These are phyloP conservation scores for Trichechus manatus DNA, from an alignment of 2,113 vertebrate genomes.

Conservation along the genomic window DNA sequence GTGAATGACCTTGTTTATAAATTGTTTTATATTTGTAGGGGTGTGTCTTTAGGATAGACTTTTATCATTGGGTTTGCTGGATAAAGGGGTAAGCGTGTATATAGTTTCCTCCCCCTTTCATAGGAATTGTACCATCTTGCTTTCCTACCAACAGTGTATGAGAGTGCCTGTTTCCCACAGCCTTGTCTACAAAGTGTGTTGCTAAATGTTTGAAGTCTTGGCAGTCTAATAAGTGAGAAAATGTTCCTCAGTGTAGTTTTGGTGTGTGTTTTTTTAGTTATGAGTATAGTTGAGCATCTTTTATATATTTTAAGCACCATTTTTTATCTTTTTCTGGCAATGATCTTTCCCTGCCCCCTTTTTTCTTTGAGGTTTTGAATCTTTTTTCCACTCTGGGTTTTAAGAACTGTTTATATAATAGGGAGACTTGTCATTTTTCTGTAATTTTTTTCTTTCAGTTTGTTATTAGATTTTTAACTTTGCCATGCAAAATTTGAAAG, in stretches of 20 bases:
- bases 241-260: neutral
- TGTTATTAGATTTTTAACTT: constrained; percentile 15
- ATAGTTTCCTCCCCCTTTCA: neutral
- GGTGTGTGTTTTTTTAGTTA: neutral
- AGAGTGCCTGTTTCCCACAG: neutral
- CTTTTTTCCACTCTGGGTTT: too few species aligned
- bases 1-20: neutral
- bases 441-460: neutral
- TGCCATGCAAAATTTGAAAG: neutral
- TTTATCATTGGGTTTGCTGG: neutral
- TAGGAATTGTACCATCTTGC: neutral
- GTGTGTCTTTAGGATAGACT: neutral
- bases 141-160: neutral
- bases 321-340: too few species aligned
- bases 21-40: neutral
- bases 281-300: neutral
- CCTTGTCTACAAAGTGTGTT: neutral
- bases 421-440: neutral
- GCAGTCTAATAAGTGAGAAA: neutral
- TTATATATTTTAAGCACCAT: neutral
- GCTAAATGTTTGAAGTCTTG: neutral
- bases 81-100: neutral
- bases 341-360: too few species aligned
- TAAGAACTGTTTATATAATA: neutral
- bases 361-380: too few species aligned